Conservation (phyloP, 2,888 invertebrate genomes). For the Oxystoma pomonae region DNA sequence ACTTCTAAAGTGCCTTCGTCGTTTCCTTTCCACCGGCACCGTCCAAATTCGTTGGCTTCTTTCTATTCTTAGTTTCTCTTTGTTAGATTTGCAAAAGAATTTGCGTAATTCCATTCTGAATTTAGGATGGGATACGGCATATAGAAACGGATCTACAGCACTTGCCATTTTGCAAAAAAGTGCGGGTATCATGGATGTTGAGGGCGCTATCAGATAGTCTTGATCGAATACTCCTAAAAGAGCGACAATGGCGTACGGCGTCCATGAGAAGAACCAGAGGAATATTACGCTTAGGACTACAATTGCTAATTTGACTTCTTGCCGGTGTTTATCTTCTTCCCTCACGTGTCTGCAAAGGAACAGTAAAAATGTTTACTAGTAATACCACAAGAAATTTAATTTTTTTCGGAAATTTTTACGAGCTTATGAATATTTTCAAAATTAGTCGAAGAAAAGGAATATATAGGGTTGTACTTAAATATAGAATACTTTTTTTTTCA, state of each 20-base stretch:
- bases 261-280: constrained; percentile 78
- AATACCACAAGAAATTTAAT: no score
- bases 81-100: constrained; percentile 9
- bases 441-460: no score
- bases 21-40: neutral
- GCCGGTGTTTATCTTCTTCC: constrained; percentile 61
- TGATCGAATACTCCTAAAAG: constrained; percentile 67
- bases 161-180: constrained; percentile 78
- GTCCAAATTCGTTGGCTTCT: neutral
- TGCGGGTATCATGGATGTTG: constrained; percentile 71
- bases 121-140: constrained; percentile 74
- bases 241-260: constrained; percentile 74
- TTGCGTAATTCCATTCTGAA: constrained; percentile 57
- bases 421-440: no score
- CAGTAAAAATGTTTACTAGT: no score
- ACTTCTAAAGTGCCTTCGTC: neutral
- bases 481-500: no score
- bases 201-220: constrained; percentile 61
- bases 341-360: constrained; percentile 55
- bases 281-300: constrained; percentile 66
- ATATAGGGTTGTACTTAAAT: no score
- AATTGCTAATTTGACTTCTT: constrained; percentile 67
- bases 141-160: constrained; percentile 76
- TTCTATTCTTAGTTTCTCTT: neutral
- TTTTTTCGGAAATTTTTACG: no score